phyloP scores from a whole-genome alignment of 1,140 invertebrate genomes.

The Pseudomyrmex pallidus region DNA sequence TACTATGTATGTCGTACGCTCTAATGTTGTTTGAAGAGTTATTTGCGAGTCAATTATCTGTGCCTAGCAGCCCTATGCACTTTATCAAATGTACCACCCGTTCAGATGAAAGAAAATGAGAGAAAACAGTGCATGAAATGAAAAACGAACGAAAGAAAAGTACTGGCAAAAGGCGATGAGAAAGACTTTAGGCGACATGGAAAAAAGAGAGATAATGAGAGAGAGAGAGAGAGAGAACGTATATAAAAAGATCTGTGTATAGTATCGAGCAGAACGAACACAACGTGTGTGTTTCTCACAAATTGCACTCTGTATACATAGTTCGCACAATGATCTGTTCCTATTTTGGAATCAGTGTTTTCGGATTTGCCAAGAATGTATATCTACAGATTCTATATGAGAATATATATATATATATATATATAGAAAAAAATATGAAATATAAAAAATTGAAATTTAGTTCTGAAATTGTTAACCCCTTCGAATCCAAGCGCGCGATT shows the following conservation, averaged over 20 bases:
- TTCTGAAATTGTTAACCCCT: slow-evolving; percentile 78
- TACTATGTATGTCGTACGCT: slow-evolving; percentile 85
- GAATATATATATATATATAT: slow-evolving; percentile 62
- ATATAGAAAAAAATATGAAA: slow-evolving; percentile 78
- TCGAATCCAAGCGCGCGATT: slow-evolving; percentile 62
- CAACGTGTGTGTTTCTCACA: slow-evolving; percentile 78
- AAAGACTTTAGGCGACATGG: slow-evolving; percentile 5
- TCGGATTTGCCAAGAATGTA: slow-evolving; percentile 82
- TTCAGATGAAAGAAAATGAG: slow-evolving; percentile 82
- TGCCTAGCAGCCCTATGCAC: slow-evolving; percentile 86
- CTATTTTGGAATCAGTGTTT: slow-evolving; percentile 82
- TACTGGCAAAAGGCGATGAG: slow-evolving; percentile 25
- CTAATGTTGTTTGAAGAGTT: slow-evolving; percentile 86
- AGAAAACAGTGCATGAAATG: slow-evolving; percentile 74
- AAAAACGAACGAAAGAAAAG: slow-evolving; percentile 68
- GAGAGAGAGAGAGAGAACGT: slow-evolving; percentile 43
- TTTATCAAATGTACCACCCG: slow-evolving; percentile 85
- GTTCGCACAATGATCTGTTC: slow-evolving; percentile 83
- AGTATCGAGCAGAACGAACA: slow-evolving; percentile 61
- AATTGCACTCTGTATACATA: slow-evolving; percentile 83
- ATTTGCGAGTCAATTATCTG: slow-evolving; percentile 86
- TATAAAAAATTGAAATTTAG: slow-evolving; percentile 80
- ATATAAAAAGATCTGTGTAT: slow-evolving; percentile 40
- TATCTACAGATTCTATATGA: slow-evolving; percentile 78
- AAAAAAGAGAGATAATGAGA: slow-evolving; percentile 47